Evolutionary conservation across 2,113 vertebrate genomes (phyloP), one percentile per base, ranked within the genome.

Genomic region (Lutjanus erythropterus): DNA sequence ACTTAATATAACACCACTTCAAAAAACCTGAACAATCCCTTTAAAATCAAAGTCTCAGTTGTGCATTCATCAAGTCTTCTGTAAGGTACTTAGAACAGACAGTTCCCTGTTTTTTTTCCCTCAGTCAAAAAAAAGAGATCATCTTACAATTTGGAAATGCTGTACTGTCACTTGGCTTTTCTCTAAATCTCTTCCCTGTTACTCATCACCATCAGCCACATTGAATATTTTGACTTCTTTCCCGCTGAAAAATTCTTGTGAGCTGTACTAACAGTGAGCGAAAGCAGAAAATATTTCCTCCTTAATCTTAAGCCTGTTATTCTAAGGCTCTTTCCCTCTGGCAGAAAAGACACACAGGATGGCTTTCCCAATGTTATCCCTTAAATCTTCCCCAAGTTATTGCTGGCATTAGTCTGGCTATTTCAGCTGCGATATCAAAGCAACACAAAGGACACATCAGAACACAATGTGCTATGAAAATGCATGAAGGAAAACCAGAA

Each of bases 351-450:
- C 79, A 77, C 79, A 86, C 72, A 88, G 72, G 82, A 85, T 83
- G 71, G 87, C 59, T 82, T 87, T 89, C 76, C 81, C 84, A 69
- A 7, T 59, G 83, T 88, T 92, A 92, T 92, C 86, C 86, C 58
- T 69, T 82, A 88, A 93, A 92, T 91, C 82, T 81, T 78, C 44
- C 66, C 73, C 79, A 83, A 85, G 82, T 92, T 90, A 91, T 92
- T 91, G 83, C 89, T 78, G 78, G 84, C 81, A 88, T 91, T 78
- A 75, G 67, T 88, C 69, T 64, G 80, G 73, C 71, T 89, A 56
- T 91, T 90, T 89, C 86, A 88, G 84, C 90, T 87, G 86, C n/a
- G 76, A 81, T 88, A 89, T 91, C 81, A 90, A 90, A 86, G 89
- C 70, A 67, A 74, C 31, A 81, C 74, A 80, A 76, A 41, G 44